Evolutionary conservation across 2,888 invertebrate species (phyloP).

Genomic region (Nebria salina): DNA sequence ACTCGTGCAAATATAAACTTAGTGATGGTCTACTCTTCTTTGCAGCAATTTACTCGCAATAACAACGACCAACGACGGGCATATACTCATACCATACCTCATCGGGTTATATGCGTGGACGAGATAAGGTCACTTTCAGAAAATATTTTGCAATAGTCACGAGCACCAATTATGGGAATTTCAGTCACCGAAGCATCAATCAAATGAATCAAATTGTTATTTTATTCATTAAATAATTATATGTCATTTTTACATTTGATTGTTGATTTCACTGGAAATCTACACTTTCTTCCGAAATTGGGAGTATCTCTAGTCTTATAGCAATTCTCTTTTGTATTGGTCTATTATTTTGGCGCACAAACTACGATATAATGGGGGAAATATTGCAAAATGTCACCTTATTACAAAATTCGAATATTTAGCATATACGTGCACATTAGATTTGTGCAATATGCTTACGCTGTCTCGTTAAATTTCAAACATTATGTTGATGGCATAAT

Average conservation of each 20-base stretch:
- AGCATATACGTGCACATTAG: background rate
- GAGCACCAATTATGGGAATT: background rate
- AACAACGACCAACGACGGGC: background rate
- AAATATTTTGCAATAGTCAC: background rate
- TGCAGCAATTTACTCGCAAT: background rate
- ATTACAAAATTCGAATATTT: too few species aligned
- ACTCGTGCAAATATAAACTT: background rate
- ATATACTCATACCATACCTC: background rate
- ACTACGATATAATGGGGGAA: too few species aligned
- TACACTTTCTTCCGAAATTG: too few species aligned
- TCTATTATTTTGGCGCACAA: too few species aligned
- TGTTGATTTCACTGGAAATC: background rate
- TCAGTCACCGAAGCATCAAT: background rate
- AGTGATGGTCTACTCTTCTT: background rate
- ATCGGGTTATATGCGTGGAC: slow-evolving; percentile 1
- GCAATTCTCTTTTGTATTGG: too few species aligned
- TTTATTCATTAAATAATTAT: background rate
- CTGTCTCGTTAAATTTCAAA: background rate
- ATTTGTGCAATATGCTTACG: background rate
- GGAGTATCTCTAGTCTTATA: too few species aligned
- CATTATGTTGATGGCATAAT: background rate
- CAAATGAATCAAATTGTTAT: background rate
- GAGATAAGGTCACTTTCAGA: background rate
- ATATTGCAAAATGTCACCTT: too few species aligned
- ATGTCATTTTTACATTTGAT: background rate